phyloP scores from a whole-genome alignment of 1,140 invertebrate species.

The Orius laevigatus region DNA sequence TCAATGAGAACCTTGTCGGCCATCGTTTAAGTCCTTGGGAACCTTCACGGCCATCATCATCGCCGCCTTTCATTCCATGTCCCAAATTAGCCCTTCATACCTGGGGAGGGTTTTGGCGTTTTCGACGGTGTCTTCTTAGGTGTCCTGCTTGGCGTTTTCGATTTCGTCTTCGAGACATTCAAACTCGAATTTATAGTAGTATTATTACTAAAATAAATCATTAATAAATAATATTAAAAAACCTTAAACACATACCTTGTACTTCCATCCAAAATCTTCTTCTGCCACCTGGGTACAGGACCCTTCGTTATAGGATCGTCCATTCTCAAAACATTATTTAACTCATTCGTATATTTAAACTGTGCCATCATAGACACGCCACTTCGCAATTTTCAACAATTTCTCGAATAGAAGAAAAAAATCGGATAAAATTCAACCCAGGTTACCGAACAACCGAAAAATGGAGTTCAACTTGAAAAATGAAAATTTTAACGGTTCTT shows the following conservation, averaged over 20 bases:
- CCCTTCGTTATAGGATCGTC: constrained; percentile 59
- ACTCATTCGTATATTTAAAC: constrained; percentile 58
- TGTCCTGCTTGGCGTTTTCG: constrained; percentile 9
- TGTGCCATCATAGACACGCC: constrained; percentile 42
- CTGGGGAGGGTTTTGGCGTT: constrained; percentile 38
- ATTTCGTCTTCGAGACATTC: constrained; percentile 3
- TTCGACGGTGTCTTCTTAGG: constrained; percentile 46
- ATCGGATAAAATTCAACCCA: background rate
- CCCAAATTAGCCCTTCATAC: constrained; percentile 26
- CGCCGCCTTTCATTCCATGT: too few species aligned
- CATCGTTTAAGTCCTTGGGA: too few species aligned
- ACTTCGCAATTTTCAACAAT: background rate
- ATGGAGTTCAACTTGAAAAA: too few species aligned
- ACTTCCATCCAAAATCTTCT: constrained; percentile 37
- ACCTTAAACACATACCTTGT: constrained; percentile 24
- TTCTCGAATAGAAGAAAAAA: background rate
- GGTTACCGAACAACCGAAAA: too few species aligned
- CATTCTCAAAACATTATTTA: constrained; percentile 54
- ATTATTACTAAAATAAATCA: constrained; percentile 16
- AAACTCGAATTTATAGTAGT: constrained; percentile 27
- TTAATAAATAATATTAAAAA: background rate
- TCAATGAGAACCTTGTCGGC: too few species aligned
- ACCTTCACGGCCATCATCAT: too few species aligned
- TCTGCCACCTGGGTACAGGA: constrained; percentile 62
- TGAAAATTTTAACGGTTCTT: too few species aligned